Evolutionary conservation across 2,113 vertebrate genomes (phyloP), one percentile per base, ranked within the genome.

Genomic region (Nesogale talazaci): DNA sequence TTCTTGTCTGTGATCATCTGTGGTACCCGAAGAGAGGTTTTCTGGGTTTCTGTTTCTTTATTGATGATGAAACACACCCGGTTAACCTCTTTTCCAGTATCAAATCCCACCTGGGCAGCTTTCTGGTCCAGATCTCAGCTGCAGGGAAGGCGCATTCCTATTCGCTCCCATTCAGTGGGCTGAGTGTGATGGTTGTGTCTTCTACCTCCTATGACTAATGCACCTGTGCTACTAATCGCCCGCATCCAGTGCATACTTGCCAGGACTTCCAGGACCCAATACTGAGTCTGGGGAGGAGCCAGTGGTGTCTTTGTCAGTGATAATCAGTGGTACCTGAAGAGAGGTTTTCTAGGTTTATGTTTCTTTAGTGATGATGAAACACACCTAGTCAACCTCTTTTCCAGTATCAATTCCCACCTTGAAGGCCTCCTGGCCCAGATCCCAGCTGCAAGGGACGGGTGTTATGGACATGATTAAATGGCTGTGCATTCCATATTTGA

Each of bases 311-410:
- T 27, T 34, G 27, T 36, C 78, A 19, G 19, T 56, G 34, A 52
- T 57, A 4, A 23, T 16, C 0, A 1, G 36, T 88, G 57, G 95
- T 52, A 27, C 56, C 89, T 31, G 46, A 84, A 83, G 77, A 86
- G 72, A 84, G 87, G 74, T 75, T 94, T 90, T 72, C 85, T 94
- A 34, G 79, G 92, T 70, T 83, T 74, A 46, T 42, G 59, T 84
- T 83, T 94, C 95, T 91, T 87, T 85, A 0, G 40, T 81, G 88
- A 90, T 84, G 91, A 85, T 23, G 86, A 89, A 81, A 84, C 36
- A 67, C 57, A 82, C 25, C 82, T 69, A 31, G 69, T 36, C 23
- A 38, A 57, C 78, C 67, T 83, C 76, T 92, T 59, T 59, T 92
- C 57, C 42, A 36, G 91, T 90, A 72, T 93, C 75, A 40, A 31